Base-by-base conservation (phyloP, 2,888 invertebrate species). In the Hydrotaea diabolus region DNA sequence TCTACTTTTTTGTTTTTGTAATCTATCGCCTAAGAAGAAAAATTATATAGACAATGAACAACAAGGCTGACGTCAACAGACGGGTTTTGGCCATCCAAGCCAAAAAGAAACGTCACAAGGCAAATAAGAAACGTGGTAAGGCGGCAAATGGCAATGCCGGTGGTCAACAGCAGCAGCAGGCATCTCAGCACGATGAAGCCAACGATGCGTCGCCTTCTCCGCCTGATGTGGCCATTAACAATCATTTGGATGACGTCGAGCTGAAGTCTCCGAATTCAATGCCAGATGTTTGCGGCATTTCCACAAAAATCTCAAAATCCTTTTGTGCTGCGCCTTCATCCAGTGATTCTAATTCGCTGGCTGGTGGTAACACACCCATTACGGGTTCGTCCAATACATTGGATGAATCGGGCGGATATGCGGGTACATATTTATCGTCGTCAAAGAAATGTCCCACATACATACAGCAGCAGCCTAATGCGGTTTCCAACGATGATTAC, bases 21-120 rank as follows among this genome's bases (percentile, higher is more conserved):
- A 46, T 81, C 74, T 77, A 46, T 80, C 72, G 26, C 53, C 39
- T 77, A 62, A 53, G 59, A 85, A 74, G 46, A 55, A 73, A 31
- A 39, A 46, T 31, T 31, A 31, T 23, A 49, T 62, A 73, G n/a
- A 76, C 78, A 73, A 97, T 96, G 97, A 96, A 96, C 94, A 95
- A 96, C 93, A 97, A 96, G 95, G 96, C 96, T 93, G 97, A 97
- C 94, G 96, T 96, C 93, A 97, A 97, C 94, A 95, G 97, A 93
- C 95, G 97, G 93, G 97, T 97, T 93, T 94, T 97, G 93, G 96
- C 97, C 92, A 97, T 97, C 91, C 97, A 97, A 94, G 97, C 97
- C 91, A 97, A 97, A 94, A 97, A 97, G 94, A 97, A 97, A 93
- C 95, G 97, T 89, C 96, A 97, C 94, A 97, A 96, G 96, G 95